A percentile compares a stretch with the other conserved stretches of the same genome.
Evolutionary conservation across 2,113 vertebrate genomes (phyloP).

Genomic region (Toxostoma redivivum): DNA sequence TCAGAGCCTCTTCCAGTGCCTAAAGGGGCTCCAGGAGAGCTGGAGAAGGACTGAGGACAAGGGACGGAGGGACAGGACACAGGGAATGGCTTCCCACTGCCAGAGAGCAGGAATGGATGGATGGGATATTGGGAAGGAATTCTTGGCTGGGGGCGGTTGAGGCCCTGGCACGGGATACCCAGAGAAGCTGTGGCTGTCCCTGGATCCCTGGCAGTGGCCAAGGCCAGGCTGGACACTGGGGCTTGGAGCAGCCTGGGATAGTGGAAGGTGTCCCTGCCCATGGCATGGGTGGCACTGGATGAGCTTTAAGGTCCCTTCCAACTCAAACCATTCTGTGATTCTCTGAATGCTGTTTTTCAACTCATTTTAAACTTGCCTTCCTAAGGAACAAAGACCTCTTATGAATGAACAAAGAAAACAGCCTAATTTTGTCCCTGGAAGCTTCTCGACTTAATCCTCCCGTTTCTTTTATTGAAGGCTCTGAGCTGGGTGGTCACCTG

Average conservation of each 20-base stretch:
- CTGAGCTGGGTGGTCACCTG: not conserved
- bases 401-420: not conserved
- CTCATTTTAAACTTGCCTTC: not conserved
- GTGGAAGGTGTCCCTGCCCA: not conserved
- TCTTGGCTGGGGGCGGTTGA: not conserved
- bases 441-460: not conserved
- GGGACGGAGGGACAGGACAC: not conserved
- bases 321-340: not conserved
- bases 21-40: not conserved
- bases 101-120: fast-evolving
- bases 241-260: not conserved
- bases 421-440: not conserved
- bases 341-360: not conserved
- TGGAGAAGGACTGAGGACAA: not conserved
- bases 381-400: not conserved
- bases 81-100: not conserved
- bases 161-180: not conserved
- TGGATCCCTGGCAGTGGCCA: not conserved
- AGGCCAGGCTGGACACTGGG: not conserved
- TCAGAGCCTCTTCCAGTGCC: not conserved
- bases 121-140: not conserved
- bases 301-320: not conserved
- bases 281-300: not conserved
- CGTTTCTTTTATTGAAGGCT: not conserved
- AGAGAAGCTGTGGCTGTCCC: not conserved